These are phyloP conservation scores for Hybognathus amarus DNA, from an alignment of 2,797 vertebrate species.

Conservation along the genomic window DNA sequence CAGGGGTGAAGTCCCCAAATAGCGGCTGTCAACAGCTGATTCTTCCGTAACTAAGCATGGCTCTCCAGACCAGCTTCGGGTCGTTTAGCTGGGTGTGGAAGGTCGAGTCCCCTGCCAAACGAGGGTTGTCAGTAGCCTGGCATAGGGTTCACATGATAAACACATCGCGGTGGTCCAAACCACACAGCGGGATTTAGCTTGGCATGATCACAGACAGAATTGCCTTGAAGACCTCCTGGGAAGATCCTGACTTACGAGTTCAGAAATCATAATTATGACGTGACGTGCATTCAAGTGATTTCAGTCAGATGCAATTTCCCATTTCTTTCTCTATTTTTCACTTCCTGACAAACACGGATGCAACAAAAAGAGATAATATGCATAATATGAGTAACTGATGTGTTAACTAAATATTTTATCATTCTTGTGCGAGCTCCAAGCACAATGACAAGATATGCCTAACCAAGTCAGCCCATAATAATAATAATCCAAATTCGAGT, in stretches of 20 bases:
- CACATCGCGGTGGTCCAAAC: constrained; percentile 54
- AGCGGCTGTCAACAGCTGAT: constrained; percentile 59
- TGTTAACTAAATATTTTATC: neutral
- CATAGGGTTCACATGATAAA: constrained; percentile 51
- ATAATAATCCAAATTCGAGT: neutral
- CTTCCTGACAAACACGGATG: neutral
- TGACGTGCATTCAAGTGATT: neutral
- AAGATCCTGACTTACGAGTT: constrained; percentile 11
- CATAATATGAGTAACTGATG: neutral
- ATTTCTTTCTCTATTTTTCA: neutral
- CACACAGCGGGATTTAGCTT: constrained; percentile 42
- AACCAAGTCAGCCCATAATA: neutral
- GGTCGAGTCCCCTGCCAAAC: constrained; percentile 55
- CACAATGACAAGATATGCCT: neutral
- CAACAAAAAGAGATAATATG: neutral
- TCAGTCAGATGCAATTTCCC: neutral
- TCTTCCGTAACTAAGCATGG: constrained; percentile 53
- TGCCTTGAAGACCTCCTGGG: constrained; percentile 5
- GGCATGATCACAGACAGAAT: constrained; percentile 19
- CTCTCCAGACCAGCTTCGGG: constrained; percentile 35
- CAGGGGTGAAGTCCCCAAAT: constrained; percentile 52
- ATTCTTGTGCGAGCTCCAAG: neutral
- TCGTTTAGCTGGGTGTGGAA: constrained; percentile 49
- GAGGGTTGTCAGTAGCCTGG: constrained; percentile 54
- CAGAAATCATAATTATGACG: neutral